A percentile compares a stretch with the other conserved stretches of the same genome.
Evolutionary conservation across 2,113 vertebrate genomes (phyloP).

Genomic region (Varanus salvator): DNA sequence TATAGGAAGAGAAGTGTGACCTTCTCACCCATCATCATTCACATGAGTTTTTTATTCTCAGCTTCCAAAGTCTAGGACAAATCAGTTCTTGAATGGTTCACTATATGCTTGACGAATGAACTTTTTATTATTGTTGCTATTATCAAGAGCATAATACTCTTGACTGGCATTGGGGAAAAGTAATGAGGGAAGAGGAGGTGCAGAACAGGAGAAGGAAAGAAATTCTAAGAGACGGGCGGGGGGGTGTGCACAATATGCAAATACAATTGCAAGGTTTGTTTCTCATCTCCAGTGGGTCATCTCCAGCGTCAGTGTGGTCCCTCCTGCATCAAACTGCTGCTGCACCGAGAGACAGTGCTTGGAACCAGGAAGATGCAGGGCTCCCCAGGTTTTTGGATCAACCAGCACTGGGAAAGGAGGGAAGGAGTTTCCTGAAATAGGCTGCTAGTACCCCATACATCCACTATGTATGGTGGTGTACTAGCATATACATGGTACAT

Average conservation of each 20-base stretch:
- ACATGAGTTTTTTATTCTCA: slow-evolving; percentile 63
- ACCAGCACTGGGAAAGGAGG: too few species aligned
- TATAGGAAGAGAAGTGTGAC: slow-evolving; percentile 65
- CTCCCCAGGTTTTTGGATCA: too few species aligned
- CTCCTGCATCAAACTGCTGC: too few species aligned
- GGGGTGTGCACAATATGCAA: slow-evolving; percentile 39
- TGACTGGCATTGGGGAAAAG: slow-evolving; percentile 47
- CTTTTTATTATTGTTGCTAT: slow-evolving; percentile 67
- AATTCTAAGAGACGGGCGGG: slow-evolving; percentile 17
- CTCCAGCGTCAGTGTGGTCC: neutral
- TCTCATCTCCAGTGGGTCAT: slow-evolving; percentile 25
- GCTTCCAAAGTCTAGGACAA: slow-evolving; percentile 59
- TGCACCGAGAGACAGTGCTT: neutral
- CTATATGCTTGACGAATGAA: slow-evolving; percentile 60
- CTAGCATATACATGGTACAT: too few species aligned
- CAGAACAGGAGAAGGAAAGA: slow-evolving; percentile 39
- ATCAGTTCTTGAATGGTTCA: slow-evolving; percentile 50
- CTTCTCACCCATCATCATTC: slow-evolving; percentile 73
- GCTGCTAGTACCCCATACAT: too few species aligned
- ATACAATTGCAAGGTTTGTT: slow-evolving; percentile 34
- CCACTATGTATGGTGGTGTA: too few species aligned
- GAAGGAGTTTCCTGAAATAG: too few species aligned
- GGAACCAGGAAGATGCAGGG: too few species aligned
- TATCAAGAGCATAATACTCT: slow-evolving; percentile 64
- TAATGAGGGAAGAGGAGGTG: slow-evolving; percentile 51